phyloP scores from a whole-genome alignment of 1,140 invertebrate genomes.

The Limonius californicus region DNA sequence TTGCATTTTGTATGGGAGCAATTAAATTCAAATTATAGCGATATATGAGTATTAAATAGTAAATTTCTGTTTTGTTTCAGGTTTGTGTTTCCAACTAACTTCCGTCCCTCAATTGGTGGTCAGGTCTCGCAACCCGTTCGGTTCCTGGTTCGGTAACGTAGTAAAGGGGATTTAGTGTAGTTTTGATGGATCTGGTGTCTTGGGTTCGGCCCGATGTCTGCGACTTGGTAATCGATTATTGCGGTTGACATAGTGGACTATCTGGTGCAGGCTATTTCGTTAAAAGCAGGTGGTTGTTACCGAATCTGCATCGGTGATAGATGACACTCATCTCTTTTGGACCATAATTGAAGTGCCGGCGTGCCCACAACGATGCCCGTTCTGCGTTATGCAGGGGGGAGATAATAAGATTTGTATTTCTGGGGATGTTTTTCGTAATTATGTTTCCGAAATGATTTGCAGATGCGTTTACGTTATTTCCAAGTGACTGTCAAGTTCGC shows the following conservation, averaged over 20 bases:
- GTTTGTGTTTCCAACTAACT: no score
- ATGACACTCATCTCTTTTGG: slow-evolving; percentile 6
- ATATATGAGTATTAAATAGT: no score
- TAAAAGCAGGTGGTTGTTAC: not conserved
- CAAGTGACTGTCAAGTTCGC: not conserved
- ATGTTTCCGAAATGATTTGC: slow-evolving; percentile 35
- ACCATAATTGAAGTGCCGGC: slow-evolving; percentile 4
- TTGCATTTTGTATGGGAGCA: no score
- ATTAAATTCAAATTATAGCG: no score
- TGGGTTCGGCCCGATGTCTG: not conserved
- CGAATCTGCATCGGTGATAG: not conserved
- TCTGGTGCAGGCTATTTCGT: not conserved
- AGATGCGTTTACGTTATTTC: slow-evolving; percentile 21
- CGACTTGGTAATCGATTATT: not conserved
- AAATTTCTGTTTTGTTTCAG: no score
- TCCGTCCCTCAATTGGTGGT: no score
- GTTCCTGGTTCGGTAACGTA: slow-evolving; percentile 7
- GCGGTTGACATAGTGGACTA: not conserved
- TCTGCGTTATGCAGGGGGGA: slow-evolving; percentile 23
- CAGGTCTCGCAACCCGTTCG: no score
- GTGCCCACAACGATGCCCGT: not conserved
- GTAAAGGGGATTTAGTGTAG: not conserved
- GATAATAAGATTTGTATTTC: slow-evolving; percentile 39
- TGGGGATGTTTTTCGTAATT: slow-evolving; percentile 34
- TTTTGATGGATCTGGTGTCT: not conserved